A percentile compares a stretch with the other conserved stretches of the same genome.
Evolutionary conservation across 1,140 invertebrate genomes (phyloP).

Genomic region (Nasonia longicornis): DNA sequence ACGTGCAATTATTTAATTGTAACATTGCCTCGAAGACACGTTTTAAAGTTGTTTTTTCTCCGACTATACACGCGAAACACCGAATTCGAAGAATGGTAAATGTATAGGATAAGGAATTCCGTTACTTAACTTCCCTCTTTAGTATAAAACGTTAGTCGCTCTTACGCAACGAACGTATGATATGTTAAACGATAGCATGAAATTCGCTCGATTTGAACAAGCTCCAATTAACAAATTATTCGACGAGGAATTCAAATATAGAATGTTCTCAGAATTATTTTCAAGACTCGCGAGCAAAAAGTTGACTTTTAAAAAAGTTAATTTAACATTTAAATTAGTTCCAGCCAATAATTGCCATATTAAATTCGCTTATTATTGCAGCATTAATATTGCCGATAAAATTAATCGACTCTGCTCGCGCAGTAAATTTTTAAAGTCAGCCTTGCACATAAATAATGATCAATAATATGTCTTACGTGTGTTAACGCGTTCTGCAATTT

Average conservation of each 20-base stretch:
- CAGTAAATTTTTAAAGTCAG: background rate
- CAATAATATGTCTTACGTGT: no score
- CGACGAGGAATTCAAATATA: background rate
- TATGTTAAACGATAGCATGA: slow-evolving; percentile 34
- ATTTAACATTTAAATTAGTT: background rate
- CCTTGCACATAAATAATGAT: background rate
- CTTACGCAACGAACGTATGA: slow-evolving; percentile 35
- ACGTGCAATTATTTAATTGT: slow-evolving; percentile 17
- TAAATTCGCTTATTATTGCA: background rate
- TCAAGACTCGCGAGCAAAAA: background rate
- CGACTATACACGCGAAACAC: background rate
- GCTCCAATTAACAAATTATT: background rate
- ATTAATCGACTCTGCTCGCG: background rate
- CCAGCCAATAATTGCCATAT: background rate
- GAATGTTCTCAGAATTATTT: background rate
- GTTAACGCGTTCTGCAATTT: background rate
- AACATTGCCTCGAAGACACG: background rate
- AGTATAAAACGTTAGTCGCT: slow-evolving; percentile 35
- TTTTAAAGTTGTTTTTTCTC: background rate
- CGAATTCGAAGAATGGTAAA: background rate
- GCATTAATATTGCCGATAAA: background rate
- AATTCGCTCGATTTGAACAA: slow-evolving; percentile 28
- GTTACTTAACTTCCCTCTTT: slow-evolving; percentile 37
- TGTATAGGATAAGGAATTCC: slow-evolving; percentile 23
- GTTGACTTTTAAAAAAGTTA: background rate